Conservation (phyloP, 2,888 invertebrate species). For the Drosophila macrospina region DNA sequence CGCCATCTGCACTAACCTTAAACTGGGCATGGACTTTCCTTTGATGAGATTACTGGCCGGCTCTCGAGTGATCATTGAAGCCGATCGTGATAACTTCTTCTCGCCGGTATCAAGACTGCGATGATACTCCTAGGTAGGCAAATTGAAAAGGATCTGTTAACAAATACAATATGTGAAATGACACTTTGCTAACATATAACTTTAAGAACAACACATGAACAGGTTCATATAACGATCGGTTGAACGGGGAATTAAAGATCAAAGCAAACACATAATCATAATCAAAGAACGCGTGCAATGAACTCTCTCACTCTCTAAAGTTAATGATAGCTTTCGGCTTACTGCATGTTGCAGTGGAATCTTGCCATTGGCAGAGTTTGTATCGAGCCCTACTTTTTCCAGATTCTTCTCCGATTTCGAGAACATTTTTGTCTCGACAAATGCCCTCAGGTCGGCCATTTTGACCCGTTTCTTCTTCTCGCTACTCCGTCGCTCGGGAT, state of each 20-base stretch:
- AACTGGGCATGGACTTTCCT: conserved; percentile 98
- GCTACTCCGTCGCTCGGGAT: conserved; percentile 88
- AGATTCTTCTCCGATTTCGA: conserved; percentile 96
- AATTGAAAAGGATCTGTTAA: not conserved
- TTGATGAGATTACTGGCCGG: conserved; percentile 92
- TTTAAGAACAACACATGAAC: conserved; percentile 28
- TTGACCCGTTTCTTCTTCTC: conserved; percentile 95
- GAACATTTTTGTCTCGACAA: conserved; percentile 95
- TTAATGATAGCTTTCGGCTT: conserved; percentile 77
- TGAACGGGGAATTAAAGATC: conserved; percentile 17
- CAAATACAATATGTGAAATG: not conserved
- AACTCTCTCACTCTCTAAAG: conserved; percentile 25
- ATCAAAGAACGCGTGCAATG: conserved; percentile 46
- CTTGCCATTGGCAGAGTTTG: conserved; percentile 83
- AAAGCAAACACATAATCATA: conserved; percentile 28
- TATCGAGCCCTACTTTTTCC: conserved; percentile 94
- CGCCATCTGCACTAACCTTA: conserved; percentile 88
- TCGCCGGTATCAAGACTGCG: conserved; percentile 93
- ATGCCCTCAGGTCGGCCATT: conserved; percentile 95
- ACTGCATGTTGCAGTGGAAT: conserved; percentile 90
- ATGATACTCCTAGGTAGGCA: conserved; percentile 89
- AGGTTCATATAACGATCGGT: conserved; percentile 1
- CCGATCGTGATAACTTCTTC: conserved; percentile 90
- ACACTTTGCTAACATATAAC: conserved; percentile 30
- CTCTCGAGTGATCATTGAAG: conserved; percentile 89